Conservation (phyloP, 1,140 invertebrate species). For the Heterodera schachtii region DNA sequence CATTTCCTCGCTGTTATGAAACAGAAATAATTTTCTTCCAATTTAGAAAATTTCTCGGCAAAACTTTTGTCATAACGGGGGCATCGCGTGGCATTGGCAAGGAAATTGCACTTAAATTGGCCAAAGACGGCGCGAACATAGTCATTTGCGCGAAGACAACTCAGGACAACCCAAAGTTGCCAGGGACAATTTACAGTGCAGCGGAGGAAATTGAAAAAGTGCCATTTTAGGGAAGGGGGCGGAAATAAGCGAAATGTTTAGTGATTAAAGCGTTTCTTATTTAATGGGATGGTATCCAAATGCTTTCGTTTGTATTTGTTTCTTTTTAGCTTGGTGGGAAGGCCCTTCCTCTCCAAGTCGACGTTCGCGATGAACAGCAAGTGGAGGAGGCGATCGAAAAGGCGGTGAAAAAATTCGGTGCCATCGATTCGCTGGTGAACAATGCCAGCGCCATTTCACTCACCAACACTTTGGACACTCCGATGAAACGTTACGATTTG, state of each 20-base stretch:
- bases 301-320: background rate
- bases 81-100: conserved; percentile 91
- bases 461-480: conserved; percentile 78
- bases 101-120: conserved; percentile 88
- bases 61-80: conserved; percentile 91
- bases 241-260: no score
- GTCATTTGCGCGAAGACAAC: conserved; percentile 65
- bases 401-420: conserved; percentile 87
- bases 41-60: conserved; percentile 79
- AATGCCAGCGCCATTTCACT: conserved; percentile 87
- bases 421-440: conserved; percentile 77
- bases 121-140: conserved; percentile 75
- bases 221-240: no score
- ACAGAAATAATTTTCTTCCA: no score
- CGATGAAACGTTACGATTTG: conserved; percentile 93
- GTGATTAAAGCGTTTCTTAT: no score
- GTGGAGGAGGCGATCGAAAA: conserved; percentile 82
- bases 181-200: conserved; percentile 95
- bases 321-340: conserved; percentile 80
- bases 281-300: no score
- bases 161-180: conserved; percentile 82
- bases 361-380: conserved; percentile 84
- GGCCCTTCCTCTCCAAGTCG: conserved; percentile 87
- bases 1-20: background rate
- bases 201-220: conserved; percentile 83